A percentile compares a stretch with the other conserved stretches of the same genome.
These are phyloP conservation scores for Cydia fagiglandana DNA, from an alignment of 1,140 invertebrate genomes.

Conservation along the genomic window DNA sequence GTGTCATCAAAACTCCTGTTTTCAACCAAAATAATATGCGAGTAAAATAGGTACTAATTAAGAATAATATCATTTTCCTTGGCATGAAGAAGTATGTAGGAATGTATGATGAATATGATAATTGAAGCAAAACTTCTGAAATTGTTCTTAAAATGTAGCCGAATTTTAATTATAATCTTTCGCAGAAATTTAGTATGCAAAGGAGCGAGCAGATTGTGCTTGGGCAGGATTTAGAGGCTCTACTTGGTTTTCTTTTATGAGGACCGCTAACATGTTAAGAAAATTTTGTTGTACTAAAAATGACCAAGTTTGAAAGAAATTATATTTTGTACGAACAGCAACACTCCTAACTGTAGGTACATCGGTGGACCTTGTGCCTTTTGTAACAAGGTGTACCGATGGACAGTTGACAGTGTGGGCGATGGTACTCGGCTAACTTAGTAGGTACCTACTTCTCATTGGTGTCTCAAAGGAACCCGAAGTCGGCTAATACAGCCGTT, in stretches of 20 bases:
- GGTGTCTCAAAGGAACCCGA: too few species aligned
- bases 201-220: slow-evolving; percentile 8
- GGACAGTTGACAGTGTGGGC: too few species aligned
- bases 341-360: too few species aligned
- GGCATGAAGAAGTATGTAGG: neutral
- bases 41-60: neutral
- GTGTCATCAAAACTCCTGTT: neutral
- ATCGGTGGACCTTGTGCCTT: too few species aligned
- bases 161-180: slow-evolving; percentile 24
- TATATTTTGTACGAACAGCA: too few species aligned
- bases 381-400: too few species aligned
- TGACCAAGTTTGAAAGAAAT: too few species aligned
- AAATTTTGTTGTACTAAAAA: too few species aligned
- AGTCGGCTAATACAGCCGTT: too few species aligned
- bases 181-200: slow-evolving; percentile 17
- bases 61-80: slow-evolving; percentile 3
- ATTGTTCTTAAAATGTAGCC: slow-evolving; percentile 20
- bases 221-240: slow-evolving; percentile 1
- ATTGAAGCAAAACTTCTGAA: slow-evolving; percentile 24
- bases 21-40: neutral
- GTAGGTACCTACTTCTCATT: too few species aligned
- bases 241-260: slow-evolving; percentile 8
- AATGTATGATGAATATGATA: slow-evolving; percentile 26
- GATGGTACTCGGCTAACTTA: too few species aligned
- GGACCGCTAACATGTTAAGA: neutral